phyloP scores from a whole-genome alignment of 1,140 invertebrate genomes.

The Drosophila orena region DNA sequence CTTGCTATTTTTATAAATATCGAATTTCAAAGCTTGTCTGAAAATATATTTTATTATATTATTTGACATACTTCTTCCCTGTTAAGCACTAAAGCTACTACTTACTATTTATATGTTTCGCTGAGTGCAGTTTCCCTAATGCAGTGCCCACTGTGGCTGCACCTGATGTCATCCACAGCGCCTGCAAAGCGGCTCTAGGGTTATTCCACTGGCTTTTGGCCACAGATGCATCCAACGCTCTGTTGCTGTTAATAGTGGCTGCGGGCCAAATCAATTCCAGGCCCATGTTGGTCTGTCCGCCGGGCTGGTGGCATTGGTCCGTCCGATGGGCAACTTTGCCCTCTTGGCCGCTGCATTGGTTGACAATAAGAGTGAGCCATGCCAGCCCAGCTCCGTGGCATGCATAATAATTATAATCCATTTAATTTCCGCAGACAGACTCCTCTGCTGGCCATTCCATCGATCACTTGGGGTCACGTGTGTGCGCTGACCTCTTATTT shows the following conservation, averaged over 20 bases:
- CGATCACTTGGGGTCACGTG: slow-evolving; percentile 77
- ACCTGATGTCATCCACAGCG: slow-evolving; percentile 62
- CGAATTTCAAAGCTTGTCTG: too few relatives aligned
- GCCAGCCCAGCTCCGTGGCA: slow-evolving; percentile 38
- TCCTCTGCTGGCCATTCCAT: slow-evolving; percentile 70
- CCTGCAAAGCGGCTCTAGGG: slow-evolving; percentile 50
- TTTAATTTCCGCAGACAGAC: slow-evolving; percentile 62
- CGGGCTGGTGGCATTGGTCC: background rate
- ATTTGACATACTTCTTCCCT: too few relatives aligned
- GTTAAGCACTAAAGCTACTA: too few relatives aligned
- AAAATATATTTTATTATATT: too few relatives aligned
- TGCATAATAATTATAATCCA: slow-evolving; percentile 83
- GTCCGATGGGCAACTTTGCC: slow-evolving; percentile 14
- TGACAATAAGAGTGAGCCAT: slow-evolving; percentile 78
- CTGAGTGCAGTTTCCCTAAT: background rate
- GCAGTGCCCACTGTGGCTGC: slow-evolving; percentile 44
- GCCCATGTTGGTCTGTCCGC: slow-evolving; percentile 54
- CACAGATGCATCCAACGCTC: slow-evolving; percentile 19
- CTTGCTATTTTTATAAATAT: too few relatives aligned
- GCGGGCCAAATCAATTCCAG: slow-evolving; percentile 80
- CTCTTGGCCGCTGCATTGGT: slow-evolving; percentile 73
- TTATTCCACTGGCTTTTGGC: slow-evolving; percentile 5
- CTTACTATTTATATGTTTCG: background rate
- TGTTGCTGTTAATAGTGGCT: slow-evolving; percentile 75
- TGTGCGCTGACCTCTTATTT: slow-evolving; percentile 72